These are phyloP conservation scores for Eurypyga helias DNA, from an alignment of 2,113 vertebrate species.

Conservation along the genomic window DNA sequence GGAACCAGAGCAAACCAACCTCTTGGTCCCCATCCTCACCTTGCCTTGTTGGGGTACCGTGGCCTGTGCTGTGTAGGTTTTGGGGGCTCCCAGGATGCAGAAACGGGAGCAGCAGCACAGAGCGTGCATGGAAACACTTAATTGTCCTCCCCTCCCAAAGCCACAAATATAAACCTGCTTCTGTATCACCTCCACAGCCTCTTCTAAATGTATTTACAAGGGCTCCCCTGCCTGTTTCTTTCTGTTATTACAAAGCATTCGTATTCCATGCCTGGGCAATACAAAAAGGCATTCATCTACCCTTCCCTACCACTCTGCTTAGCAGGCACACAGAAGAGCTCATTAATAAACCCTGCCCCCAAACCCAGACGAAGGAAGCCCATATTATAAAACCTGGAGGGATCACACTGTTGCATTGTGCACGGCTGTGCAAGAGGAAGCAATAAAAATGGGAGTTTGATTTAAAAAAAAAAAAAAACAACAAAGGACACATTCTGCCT, in stretches of 20 bases:
- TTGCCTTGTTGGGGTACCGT: accelerated
- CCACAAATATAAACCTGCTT: neutral
- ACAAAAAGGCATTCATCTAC: neutral
- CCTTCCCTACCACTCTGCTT: neutral
- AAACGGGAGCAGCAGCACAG: accelerated
- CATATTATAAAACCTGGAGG: neutral
- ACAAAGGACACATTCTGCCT: neutral
- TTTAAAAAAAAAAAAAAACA: too few relatives aligned
- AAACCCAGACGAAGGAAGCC: neutral
- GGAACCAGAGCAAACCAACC: neutral
- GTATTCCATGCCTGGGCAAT: neutral
- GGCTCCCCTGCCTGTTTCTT: conserved; percentile 45
- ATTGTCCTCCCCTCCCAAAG: neutral
- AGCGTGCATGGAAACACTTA: neutral
- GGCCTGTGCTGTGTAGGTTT: neutral
- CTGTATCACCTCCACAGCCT: neutral
- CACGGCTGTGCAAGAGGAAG: neutral
- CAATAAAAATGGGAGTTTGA: neutral
- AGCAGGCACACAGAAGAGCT: neutral
- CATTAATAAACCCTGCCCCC: neutral
- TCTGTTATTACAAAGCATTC: conserved; percentile 21
- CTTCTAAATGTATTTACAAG: conserved; percentile 22
- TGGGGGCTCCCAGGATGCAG: neutral
- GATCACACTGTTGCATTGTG: neutral
- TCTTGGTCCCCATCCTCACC: neutral